Base-by-base conservation (phyloP, 2,113 vertebrate species). In the Laterallus jamaicensis region DNA sequence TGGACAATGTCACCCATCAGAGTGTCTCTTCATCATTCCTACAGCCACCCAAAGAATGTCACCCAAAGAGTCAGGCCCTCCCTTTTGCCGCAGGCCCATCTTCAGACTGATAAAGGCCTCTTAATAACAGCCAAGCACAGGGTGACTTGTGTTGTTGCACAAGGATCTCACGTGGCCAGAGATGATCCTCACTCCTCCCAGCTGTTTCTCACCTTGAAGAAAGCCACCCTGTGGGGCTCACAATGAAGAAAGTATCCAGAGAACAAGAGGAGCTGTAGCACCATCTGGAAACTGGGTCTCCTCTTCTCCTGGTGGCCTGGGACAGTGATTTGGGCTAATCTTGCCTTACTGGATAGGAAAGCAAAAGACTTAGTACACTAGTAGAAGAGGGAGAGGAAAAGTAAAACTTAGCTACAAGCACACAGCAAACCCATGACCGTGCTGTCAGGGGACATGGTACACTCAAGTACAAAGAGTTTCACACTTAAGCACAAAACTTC, bases 11-110 rank as follows among this genome's bases (percentile, higher is more conserved):
- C 88, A 86, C 50, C 26, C 80, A 10, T 18, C 76, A 50, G 66
- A 69, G 79, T 55, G 91, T 90, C 64, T 84, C 56, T 42, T 83
- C 52, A 13, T 69, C 94, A 69, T 91, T 85, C 67, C 78, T 77
- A n/a, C 84, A 91, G 87, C 67, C 81, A 86, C 66, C 29, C 73
- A 62, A 94, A 84, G 73, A 92, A 95, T 75, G 93, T 80, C 92
- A 83, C 73, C 49, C 1, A 10, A 9, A 83, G 42, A 79, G 29
- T 11, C 89, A 70, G 84, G 11, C 40, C 67, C 88, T 94, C 96
- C 96, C 66, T 92, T 96, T 76, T 1, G 77, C 83, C 62, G 58
- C 37, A 11, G 73, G 96, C 77, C 40, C 81, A 75, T 88, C 88
- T 83, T 78, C 77, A 67, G n/a, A 55, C 31, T 16, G 1, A 40